Evolutionary conservation across 2,113 vertebrate species (phyloP), one percentile per base, ranked within the genome.

Genomic region (Asarcornis scutulata): DNA sequence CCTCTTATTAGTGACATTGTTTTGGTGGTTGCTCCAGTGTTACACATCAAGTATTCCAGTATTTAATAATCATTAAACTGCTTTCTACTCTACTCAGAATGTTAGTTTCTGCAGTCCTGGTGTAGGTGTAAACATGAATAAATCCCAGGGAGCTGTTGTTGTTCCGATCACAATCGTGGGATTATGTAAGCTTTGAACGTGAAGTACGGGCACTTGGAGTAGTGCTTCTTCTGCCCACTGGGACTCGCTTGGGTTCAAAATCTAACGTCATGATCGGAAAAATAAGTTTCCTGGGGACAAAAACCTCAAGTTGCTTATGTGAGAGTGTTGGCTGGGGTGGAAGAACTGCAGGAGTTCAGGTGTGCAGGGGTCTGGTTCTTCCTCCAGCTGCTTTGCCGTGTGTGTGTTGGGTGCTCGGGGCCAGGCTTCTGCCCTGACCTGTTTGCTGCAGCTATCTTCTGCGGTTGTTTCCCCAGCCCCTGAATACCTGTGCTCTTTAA

Each of bases 21-120:
- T 93, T 88, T 92, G 74, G 86, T 96, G 86, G 77, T 69, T 95
- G 64, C 95, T 95, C 91, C 62, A 69, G 83, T 86, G 91, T 60
- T 91, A 18, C 69, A 64, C 46, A 7, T 56, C 8, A 63, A 89
- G 53, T 82, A 81, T 95, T 95, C 91, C 6, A 36, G 86, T 73
- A 64, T 79, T 96, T 89, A 79, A 60, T 69, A 60, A 75, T 69
- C 89, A 69, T 22, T 91, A n/a, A 91, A 91, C 58, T 79, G 53
- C 87, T 88, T 94, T 89, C 50, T 66, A 25, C 75, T 64, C 10
- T 58, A 0, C n/a, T 26, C 29, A 56, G 36, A 62, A 67, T 17
- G 17, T 27, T 15, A 31, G 25, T 46, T 42, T 34, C 27, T 81
- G 36, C 55, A 21, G 29, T 29, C 48, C 64, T 13, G 11, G 7